A percentile compares a stretch with the other conserved stretches of the same genome.
Conservation (phyloP, 2,888 invertebrate genomes). For the Danaus chrysippus region DNA sequence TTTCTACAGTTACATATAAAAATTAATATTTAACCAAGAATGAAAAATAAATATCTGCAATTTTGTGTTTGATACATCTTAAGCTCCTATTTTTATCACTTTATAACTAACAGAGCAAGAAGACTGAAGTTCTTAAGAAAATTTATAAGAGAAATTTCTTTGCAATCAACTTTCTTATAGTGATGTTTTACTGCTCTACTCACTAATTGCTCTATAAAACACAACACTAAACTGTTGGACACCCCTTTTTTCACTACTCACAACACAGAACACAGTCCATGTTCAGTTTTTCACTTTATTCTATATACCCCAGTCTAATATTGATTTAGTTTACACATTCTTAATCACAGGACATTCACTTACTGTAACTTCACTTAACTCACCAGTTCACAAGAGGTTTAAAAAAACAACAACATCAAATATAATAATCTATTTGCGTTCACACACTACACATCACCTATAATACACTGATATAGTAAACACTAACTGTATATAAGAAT, state of each 20-base stretch:
- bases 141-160: not conserved
- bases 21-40: too few relatives aligned
- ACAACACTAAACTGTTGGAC: slow-evolving; percentile 16
- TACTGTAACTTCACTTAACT: slow-evolving; percentile 46
- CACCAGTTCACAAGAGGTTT: slow-evolving; percentile 70
- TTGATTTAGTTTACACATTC: slow-evolving; percentile 19
- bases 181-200: slow-evolving; percentile 16
- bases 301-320: slow-evolving; percentile 20
- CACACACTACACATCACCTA: slow-evolving; percentile 78
- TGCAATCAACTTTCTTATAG: not conserved
- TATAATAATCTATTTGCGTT: slow-evolving; percentile 70
- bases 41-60: too few relatives aligned
- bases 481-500: slow-evolving; percentile 59
- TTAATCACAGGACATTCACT: slow-evolving; percentile 29
- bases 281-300: slow-evolving; percentile 12
- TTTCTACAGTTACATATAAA: too few relatives aligned
- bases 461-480: slow-evolving; percentile 63
- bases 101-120: not conserved
- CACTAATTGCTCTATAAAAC: slow-evolving; percentile 17
- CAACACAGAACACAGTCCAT: slow-evolving; percentile 28
- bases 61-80: too few relatives aligned
- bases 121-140: too few relatives aligned
- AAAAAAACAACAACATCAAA: slow-evolving; percentile 73
- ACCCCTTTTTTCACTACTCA: slow-evolving; percentile 27
- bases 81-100: not conserved